These are phyloP conservation scores for Bactericera cockerelli DNA, from an alignment of 1,140 invertebrate genomes.

Conservation along the genomic window DNA sequence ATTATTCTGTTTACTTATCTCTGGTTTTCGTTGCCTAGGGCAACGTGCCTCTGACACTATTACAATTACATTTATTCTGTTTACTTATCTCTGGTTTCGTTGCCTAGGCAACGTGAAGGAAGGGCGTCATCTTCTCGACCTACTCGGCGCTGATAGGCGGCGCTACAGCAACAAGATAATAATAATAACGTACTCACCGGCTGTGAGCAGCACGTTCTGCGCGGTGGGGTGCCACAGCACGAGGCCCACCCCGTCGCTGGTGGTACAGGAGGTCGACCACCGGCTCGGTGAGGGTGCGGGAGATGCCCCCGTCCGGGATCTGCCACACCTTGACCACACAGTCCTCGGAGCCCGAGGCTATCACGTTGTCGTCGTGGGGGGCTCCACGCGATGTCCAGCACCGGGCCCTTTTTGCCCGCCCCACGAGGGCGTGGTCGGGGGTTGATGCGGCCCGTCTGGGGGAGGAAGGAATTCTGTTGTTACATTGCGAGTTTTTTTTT, in stretches of 20 bases:
- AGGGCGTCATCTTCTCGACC: conserved; percentile 94
- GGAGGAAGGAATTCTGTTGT: conserved; percentile 13
- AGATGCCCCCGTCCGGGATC: conserved; percentile 85
- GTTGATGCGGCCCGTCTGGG: conserved; percentile 80
- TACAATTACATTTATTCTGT: too few species aligned
- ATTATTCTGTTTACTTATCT: too few species aligned
- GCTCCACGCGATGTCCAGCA: conserved; percentile 96
- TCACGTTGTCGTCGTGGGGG: conserved; percentile 98
- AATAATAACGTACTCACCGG: too few species aligned
- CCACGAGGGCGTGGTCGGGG: conserved; percentile 88
- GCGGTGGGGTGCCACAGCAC: conserved; percentile 96
- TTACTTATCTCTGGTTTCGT: too few species aligned
- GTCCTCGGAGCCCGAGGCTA: conserved; percentile 96
- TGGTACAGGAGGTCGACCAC: conserved; percentile 88
- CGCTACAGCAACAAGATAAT: too few species aligned
- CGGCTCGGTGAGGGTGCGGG: conserved; percentile 74
- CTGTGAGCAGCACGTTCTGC: conserved; percentile 84
- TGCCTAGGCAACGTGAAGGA: too few species aligned
- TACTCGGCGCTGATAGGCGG: conserved; percentile 96
- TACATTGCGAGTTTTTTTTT: too few species aligned
- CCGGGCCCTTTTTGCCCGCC: conserved; percentile 95
- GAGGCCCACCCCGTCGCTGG: conserved; percentile 85
- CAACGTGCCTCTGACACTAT: too few species aligned
- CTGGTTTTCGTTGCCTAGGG: too few species aligned
- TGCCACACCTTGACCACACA: conserved; percentile 97